Evolutionary conservation across 2,888 invertebrate genomes (phyloP).

Genomic region (Lochmaea capreae): DNA sequence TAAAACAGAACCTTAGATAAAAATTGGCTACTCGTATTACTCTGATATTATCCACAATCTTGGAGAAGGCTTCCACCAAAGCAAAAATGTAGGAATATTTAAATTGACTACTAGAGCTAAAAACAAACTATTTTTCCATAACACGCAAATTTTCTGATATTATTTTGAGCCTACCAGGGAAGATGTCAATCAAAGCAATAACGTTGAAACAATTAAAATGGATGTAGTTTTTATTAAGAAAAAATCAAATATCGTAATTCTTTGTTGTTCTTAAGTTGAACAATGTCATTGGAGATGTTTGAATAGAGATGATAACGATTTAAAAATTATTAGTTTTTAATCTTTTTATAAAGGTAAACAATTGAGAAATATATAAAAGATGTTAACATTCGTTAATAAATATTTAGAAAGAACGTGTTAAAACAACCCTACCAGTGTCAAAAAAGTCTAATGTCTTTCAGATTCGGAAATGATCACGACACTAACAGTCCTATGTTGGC

Average conservation of each 20-base stretch:
- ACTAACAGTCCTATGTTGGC: conserved; percentile 34
- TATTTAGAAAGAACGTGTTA: no score
- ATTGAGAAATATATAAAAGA: conserved; percentile 13
- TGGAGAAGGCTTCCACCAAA: no score
- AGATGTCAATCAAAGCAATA: neutral
- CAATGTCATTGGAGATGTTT: neutral
- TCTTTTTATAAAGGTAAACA: conserved; percentile 14
- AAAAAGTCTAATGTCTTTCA: neutral
- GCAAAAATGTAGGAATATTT: no score
- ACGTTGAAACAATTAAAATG: no score
- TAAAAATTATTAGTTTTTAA: conserved; percentile 3
- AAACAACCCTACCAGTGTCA: neutral
- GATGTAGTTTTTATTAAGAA: neutral
- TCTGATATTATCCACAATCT: no score
- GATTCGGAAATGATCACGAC: conserved; percentile 16
- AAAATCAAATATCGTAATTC: neutral
- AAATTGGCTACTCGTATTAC: no score
- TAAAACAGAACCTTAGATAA: no score
- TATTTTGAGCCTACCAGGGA: neutral
- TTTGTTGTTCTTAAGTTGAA: neutral
- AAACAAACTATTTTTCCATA: no score
- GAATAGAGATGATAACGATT: conserved; percentile 14
- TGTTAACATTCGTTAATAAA: neutral
- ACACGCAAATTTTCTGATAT: neutral
- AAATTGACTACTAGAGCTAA: no score